phyloP scores from a whole-genome alignment of 2,113 vertebrate genomes.

The Elachura formosa region DNA sequence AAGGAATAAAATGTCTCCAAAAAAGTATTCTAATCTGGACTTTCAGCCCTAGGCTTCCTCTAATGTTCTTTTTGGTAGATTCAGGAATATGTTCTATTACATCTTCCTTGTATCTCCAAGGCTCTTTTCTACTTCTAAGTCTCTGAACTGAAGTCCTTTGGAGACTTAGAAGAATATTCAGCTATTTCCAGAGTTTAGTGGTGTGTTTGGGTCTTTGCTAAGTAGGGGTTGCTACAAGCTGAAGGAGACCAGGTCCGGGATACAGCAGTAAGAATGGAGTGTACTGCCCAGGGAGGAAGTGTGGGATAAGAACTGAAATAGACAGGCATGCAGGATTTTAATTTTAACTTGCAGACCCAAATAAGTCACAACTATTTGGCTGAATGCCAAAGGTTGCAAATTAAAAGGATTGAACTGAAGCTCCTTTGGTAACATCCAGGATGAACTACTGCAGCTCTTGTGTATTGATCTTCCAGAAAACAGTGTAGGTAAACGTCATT shows the following conservation, averaged over 20 bases:
- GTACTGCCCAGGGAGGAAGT: not conserved
- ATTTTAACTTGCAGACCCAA: conserved; percentile 29
- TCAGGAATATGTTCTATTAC: not conserved
- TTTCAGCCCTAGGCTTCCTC: not conserved
- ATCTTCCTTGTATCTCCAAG: not conserved
- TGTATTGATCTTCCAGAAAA: not conserved
- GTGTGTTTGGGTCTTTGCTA: not conserved
- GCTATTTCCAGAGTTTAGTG: not conserved
- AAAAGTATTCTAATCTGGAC: not conserved
- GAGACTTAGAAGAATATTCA: not conserved
- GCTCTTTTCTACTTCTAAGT: not conserved
- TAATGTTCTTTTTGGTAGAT: not conserved
- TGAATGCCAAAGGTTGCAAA: not conserved
- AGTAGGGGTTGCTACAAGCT: not conserved
- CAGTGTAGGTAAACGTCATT: not conserved
- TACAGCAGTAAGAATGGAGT: not conserved
- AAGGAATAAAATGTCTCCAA: not conserved
- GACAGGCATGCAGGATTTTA: not conserved
- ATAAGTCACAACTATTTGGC: conserved; percentile 10
- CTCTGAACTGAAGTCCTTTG: not conserved
- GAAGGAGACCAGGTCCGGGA: not conserved
- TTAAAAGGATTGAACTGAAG: not conserved
- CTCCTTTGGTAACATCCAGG: not conserved
- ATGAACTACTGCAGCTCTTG: not conserved
- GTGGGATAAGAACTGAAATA: not conserved